Conservation (phyloP, 2,888 invertebrate genomes). For the Hypena proboscidalis region DNA sequence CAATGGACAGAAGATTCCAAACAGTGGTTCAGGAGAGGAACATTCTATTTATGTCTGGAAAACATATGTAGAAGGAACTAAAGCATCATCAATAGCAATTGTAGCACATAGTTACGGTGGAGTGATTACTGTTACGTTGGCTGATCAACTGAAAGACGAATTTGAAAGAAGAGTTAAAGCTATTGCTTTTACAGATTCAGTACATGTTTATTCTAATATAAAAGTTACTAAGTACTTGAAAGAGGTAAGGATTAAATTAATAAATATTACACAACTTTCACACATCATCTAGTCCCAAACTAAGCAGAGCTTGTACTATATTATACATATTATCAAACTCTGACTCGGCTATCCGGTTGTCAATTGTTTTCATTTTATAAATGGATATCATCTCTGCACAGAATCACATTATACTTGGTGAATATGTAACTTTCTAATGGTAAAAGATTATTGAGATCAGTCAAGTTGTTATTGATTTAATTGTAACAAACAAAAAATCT, state of each 20-base stretch:
- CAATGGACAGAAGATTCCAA: constrained; percentile 79
- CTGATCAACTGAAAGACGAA: constrained; percentile 80
- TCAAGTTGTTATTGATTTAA: too few relatives aligned
- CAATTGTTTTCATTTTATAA: too few relatives aligned
- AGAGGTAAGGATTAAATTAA: constrained; percentile 63
- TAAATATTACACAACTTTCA: too few relatives aligned
- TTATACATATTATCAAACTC: too few relatives aligned
- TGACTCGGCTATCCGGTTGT: too few relatives aligned
- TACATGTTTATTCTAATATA: constrained; percentile 81
- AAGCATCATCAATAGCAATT: constrained; percentile 87
- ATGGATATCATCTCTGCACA: too few relatives aligned
- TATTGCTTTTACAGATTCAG: constrained; percentile 91
- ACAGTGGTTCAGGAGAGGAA: constrained; percentile 84
- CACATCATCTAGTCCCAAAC: too few relatives aligned
- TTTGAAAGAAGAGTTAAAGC: constrained; percentile 89
- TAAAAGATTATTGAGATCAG: too few relatives aligned
- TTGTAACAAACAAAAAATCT: too few relatives aligned
- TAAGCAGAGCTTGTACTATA: too few relatives aligned
- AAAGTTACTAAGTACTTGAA: constrained; percentile 66
- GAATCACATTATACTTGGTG: too few relatives aligned
- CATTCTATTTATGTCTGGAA: constrained; percentile 90
- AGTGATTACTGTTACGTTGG: constrained; percentile 86
- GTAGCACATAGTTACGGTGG: constrained; percentile 94
- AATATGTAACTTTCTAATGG: too few relatives aligned
- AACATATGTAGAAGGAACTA: constrained; percentile 84